Conservation (phyloP, 2,888 invertebrate species). For the Lepidochrysops patricia region DNA sequence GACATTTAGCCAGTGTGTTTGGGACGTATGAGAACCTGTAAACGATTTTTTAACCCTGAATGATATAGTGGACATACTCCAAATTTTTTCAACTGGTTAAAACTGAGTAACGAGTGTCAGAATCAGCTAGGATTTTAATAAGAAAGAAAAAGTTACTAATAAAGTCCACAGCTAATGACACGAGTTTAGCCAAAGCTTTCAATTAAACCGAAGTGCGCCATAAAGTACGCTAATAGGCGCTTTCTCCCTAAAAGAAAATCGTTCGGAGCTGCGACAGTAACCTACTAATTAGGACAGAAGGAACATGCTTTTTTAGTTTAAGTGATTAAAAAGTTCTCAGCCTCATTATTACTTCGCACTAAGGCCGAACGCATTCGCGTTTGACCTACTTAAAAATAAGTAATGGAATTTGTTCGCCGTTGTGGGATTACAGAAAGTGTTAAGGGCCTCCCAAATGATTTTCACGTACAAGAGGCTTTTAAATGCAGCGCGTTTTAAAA, state of each 20-base stretch:
- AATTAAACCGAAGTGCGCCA: background rate
- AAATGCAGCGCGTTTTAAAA: background rate
- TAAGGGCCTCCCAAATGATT: constrained; percentile 1
- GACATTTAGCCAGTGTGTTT: no score
- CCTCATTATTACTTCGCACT: constrained; percentile 7
- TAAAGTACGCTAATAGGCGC: background rate
- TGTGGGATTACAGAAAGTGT: constrained; percentile 7
- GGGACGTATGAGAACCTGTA: no score
- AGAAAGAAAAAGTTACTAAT: no score
- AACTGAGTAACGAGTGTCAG: no score
- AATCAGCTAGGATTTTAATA: no score
- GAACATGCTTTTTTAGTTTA: constrained; percentile 6
- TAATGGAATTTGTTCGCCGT: constrained; percentile 7
- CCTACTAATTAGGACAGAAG: background rate
- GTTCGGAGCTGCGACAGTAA: background rate
- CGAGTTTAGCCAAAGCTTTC: background rate
- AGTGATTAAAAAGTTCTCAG: constrained; percentile 7
- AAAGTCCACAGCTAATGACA: no score
- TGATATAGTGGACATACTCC: no score
- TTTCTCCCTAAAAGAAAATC: background rate
- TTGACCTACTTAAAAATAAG: constrained; percentile 5
- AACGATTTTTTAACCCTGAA: no score
- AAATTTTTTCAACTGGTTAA: no score
- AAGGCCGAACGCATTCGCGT: background rate
- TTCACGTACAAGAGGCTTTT: constrained; percentile 4